phyloP scores from a whole-genome alignment of 2,113 vertebrate species.

The Phycodurus eques region DNA sequence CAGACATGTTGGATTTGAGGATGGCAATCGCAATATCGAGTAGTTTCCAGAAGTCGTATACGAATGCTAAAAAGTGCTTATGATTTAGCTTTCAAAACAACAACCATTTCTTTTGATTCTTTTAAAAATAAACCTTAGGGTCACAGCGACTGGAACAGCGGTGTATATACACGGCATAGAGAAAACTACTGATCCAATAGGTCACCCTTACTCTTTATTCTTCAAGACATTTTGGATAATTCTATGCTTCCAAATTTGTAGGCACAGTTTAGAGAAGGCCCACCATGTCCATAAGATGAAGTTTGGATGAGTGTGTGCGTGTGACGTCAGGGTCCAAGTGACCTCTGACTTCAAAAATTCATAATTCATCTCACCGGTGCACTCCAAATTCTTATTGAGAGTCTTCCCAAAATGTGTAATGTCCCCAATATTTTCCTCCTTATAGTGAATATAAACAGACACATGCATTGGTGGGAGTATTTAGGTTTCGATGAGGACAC shows the following conservation, averaged over 20 bases:
- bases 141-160: background rate
- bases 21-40: conserved; percentile 3
- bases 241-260: background rate
- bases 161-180: background rate
- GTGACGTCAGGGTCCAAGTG: background rate
- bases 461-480: background rate
- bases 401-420: background rate
- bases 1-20: conserved; percentile 29
- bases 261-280: background rate
- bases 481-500: conserved; percentile 33
- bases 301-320: background rate
- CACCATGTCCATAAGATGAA: background rate
- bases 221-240: background rate
- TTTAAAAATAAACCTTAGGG: background rate
- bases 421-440: background rate
- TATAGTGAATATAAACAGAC: background rate
- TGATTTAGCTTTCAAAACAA: background rate
- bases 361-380: background rate
- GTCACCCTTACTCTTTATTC: background rate
- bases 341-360: background rate
- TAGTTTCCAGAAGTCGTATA: background rate
- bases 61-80: background rate
- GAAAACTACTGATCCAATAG: background rate
- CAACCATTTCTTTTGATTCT: background rate
- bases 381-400: background rate